Evolutionary conservation across 1,140 invertebrate genomes (phyloP).

Genomic region (Scaptomyza graminum): DNA sequence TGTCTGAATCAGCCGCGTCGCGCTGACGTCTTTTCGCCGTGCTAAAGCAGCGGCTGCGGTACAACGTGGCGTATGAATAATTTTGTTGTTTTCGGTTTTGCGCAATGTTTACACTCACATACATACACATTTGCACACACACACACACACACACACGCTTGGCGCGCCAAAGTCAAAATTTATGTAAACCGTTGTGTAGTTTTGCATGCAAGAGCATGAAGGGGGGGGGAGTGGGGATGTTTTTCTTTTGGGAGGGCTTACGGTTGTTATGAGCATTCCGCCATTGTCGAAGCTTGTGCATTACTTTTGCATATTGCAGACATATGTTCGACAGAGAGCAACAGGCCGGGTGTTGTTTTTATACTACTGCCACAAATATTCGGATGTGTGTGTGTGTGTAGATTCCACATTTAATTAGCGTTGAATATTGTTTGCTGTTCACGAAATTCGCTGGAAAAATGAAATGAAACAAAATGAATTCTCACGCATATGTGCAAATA

Average conservation of each 20-base stretch:
- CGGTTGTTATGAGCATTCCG: conserved; percentile 33
- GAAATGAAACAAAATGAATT: conserved; percentile 67
- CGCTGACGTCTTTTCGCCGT: conserved; percentile 47
- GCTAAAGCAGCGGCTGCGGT: conserved; percentile 29
- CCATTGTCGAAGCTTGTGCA: conserved; percentile 62
- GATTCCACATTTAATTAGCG: conserved; percentile 53
- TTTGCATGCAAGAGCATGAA: background rate
- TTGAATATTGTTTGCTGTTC: background rate
- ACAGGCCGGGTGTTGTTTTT: conserved; percentile 60
- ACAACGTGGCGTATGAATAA: conserved; percentile 78
- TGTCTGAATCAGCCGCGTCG: conserved; percentile 65
- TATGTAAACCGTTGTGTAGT: conserved; percentile 54
- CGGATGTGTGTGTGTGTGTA: conserved; percentile 27
- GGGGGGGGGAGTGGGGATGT: background rate
- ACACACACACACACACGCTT: conserved; percentile 35
- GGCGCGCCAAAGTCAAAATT: conserved; percentile 76
- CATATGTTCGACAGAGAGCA: conserved; percentile 71
- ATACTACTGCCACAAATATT: conserved; percentile 7
- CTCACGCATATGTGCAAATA: conserved; percentile 79
- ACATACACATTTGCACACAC: conserved; percentile 21
- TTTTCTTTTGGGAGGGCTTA: conserved; percentile 15
- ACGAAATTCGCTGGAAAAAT: conserved; percentile 70
- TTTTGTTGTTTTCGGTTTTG: conserved; percentile 70
- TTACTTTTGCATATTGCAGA: conserved; percentile 82
- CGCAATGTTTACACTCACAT: conserved; percentile 74